Evolutionary conservation across 1,140 invertebrate species (phyloP).

Genomic region (Saccostrea glomerata): DNA sequence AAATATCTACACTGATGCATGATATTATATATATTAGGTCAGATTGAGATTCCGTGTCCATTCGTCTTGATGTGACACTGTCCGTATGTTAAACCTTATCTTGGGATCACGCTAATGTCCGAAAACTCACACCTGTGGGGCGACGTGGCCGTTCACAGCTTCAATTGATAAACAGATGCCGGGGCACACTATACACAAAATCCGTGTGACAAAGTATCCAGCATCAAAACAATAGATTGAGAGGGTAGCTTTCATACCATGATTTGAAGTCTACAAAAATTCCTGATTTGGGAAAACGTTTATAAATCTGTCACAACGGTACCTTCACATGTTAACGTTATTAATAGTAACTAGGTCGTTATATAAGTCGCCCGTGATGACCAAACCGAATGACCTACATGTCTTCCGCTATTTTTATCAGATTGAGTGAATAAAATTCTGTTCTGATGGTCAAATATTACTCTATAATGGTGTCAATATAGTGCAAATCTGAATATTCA

Average conservation of each 20-base stretch:
- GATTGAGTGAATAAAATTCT: too few relatives aligned
- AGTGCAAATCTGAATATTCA: too few relatives aligned
- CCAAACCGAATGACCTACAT: neutral
- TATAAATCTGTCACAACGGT: too few relatives aligned
- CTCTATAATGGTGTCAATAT: too few relatives aligned
- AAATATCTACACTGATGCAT: too few relatives aligned
- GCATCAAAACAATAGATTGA: neutral
- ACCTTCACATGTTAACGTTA: too few relatives aligned
- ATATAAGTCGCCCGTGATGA: neutral
- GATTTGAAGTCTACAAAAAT: too few relatives aligned
- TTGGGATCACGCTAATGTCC: constrained; percentile 17
- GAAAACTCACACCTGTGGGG: neutral
- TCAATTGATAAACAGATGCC: constrained; percentile 7
- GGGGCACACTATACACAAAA: constrained; percentile 2
- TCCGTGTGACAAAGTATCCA: neutral
- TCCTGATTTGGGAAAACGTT: too few relatives aligned
- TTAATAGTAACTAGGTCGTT: neutral
- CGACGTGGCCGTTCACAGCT: constrained; percentile 1
- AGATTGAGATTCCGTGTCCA: neutral
- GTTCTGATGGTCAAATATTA: too few relatives aligned
- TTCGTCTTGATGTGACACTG: neutral
- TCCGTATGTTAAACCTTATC: neutral
- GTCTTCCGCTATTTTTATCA: too few relatives aligned
- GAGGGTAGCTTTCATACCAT: neutral
- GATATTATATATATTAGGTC: too few relatives aligned